Evolutionary conservation across 2,113 vertebrate genomes (phyloP).

Genomic region (Euleptes europaea): DNA sequence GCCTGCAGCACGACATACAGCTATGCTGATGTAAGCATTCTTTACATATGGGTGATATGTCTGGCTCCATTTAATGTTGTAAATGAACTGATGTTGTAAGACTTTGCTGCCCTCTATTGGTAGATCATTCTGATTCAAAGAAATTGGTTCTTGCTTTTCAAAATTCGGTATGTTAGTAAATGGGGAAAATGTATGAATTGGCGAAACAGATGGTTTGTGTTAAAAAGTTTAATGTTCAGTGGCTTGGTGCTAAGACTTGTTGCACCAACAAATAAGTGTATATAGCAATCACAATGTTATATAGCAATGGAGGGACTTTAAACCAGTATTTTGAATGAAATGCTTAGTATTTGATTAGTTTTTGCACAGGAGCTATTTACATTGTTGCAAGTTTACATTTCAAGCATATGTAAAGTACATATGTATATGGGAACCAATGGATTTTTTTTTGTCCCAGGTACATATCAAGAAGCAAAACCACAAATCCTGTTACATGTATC

Average conservation of each 20-base stretch:
- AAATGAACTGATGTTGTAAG: background rate
- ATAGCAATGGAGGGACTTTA: background rate
- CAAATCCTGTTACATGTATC: too few species aligned
- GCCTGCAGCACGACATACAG: too few species aligned
- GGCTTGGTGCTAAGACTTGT: background rate
- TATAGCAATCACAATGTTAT: background rate
- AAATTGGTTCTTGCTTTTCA: background rate
- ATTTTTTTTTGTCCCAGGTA: too few species aligned
- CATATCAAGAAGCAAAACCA: too few species aligned
- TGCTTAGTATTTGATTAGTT: background rate
- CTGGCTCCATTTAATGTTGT: background rate
- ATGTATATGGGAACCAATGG: too few species aligned
- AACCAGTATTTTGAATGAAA: background rate
- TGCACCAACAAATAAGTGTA: background rate
- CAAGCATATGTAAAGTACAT: background rate
- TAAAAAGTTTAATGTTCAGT: background rate
- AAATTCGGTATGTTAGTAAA: background rate
- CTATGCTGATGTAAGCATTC: background rate
- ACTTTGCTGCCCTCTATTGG: slow-evolving; percentile 63
- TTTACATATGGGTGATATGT: background rate
- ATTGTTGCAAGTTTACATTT: background rate
- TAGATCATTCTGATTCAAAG: background rate
- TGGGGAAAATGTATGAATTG: background rate
- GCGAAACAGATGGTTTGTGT: background rate
- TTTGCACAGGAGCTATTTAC: too few species aligned